Conservation (phyloP, 1,140 invertebrate genomes). For the Dermatophagoides farinae region DNA sequence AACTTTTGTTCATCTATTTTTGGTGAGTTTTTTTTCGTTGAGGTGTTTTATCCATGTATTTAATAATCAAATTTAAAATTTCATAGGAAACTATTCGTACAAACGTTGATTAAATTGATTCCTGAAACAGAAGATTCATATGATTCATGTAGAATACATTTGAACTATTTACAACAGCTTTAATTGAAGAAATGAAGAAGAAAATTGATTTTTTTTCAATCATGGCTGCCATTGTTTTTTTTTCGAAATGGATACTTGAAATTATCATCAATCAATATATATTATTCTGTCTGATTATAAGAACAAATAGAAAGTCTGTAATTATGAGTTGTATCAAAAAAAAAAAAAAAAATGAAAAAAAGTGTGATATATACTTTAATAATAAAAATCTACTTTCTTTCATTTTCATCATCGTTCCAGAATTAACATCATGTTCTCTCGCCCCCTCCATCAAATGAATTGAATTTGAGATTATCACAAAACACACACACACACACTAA, state of each 20-base stretch:
- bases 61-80: constrained; percentile 1
- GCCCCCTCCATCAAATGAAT: too few relatives aligned
- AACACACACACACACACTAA: too few relatives aligned
- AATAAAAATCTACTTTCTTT: too few relatives aligned
- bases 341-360: too few relatives aligned
- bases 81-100: constrained; percentile 5
- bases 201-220: background rate
- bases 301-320: too few relatives aligned
- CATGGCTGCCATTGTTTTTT: background rate
- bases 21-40: background rate
- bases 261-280: too few relatives aligned
- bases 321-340: too few relatives aligned
- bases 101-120: background rate
- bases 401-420: too few relatives aligned
- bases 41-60: background rate
- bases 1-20: constrained; percentile 2
- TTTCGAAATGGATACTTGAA: background rate
- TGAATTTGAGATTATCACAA: too few relatives aligned
- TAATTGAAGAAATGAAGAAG: background rate
- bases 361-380: too few relatives aligned
- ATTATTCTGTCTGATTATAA: too few relatives aligned
- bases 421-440: too few relatives aligned
- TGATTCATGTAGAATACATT: background rate
- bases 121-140: background rate
- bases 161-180: background rate